Percentiles rank a stretch among this genome's conserved stretches.
Evolutionary conservation across 2,888 invertebrate species (phyloP).

Genomic region (Lochmaea crataegi): DNA sequence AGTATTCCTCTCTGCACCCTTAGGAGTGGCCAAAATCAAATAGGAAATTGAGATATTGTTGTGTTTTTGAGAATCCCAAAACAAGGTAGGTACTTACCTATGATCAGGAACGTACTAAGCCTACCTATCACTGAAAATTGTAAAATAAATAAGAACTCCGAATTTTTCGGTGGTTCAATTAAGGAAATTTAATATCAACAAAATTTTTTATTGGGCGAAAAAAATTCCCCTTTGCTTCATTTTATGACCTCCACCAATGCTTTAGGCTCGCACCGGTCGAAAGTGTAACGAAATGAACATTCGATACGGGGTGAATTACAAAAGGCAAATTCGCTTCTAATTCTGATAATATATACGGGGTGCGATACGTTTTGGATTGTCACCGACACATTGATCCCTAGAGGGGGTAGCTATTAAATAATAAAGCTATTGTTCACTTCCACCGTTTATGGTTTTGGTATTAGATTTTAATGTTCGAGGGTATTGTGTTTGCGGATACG

Average conservation of each 20-base stretch:
- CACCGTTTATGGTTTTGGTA: conserved; percentile 40
- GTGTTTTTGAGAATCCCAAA: too few species aligned
- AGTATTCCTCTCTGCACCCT: too few species aligned
- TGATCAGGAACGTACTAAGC: too few species aligned
- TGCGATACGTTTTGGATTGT: conserved; percentile 16
- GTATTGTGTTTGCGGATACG: conserved; percentile 30
- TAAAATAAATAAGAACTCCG: too few species aligned
- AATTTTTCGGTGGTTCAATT: too few species aligned
- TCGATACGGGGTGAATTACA: conserved; percentile 62
- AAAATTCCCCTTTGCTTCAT: neutral
- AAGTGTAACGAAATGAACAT: conserved; percentile 63
- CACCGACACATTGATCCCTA: conserved; percentile 28
- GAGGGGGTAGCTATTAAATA: conserved; percentile 46
- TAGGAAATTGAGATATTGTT: too few species aligned
- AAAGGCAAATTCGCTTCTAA: conserved; percentile 51
- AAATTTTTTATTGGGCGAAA: neutral
- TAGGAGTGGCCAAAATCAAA: too few species aligned
- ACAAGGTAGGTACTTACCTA: too few species aligned
- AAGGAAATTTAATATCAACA: too few species aligned
- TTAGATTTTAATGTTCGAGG: conserved; percentile 38
- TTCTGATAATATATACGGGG: conserved; percentile 35
- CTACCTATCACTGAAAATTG: too few species aligned
- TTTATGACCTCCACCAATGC: conserved; percentile 23
- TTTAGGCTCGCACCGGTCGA: conserved; percentile 43
- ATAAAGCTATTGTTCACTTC: conserved; percentile 41